Conservation (phyloP, 2,888 invertebrate species). For the Ophion ventricosus region DNA sequence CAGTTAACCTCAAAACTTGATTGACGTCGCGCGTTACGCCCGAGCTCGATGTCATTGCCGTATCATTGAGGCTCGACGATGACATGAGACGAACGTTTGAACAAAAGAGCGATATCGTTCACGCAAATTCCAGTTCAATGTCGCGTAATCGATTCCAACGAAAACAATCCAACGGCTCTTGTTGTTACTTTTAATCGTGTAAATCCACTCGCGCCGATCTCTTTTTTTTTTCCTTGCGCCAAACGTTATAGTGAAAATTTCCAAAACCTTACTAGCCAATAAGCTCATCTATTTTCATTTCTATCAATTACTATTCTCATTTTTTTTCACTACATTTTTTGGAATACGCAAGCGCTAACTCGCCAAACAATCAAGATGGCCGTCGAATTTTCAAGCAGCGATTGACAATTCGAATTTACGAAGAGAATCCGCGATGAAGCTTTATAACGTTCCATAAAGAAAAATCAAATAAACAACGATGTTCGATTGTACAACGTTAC, state of each 20-base stretch:
- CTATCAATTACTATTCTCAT: not conserved
- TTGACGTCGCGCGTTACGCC: slow-evolving; percentile 62
- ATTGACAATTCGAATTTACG: not conserved
- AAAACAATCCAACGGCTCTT: slow-evolving; percentile 23
- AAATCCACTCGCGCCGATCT: not conserved
- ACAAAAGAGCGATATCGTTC: not conserved
- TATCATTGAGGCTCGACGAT: slow-evolving; percentile 55
- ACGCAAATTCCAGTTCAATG: not conserved
- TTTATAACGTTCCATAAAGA: too few species aligned
- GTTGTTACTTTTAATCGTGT: slow-evolving; percentile 12
- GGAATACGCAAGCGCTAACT: slow-evolving; percentile 10
- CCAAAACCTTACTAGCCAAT: slow-evolving; percentile 4
- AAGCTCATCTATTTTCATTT: not conserved
- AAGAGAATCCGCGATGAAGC: too few species aligned
- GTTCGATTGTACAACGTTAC: not conserved
- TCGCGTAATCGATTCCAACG: slow-evolving; percentile 12
- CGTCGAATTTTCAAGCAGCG: not conserved
- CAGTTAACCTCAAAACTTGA: slow-evolving; percentile 63
- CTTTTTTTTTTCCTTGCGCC: not conserved
- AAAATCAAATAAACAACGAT: not conserved
- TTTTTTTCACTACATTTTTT: slow-evolving; percentile 9
- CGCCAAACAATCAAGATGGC: not conserved
- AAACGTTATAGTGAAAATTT: slow-evolving; percentile 7
- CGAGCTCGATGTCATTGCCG: slow-evolving; percentile 68
- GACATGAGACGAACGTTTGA: slow-evolving; percentile 55